A percentile compares a stretch with the other conserved stretches of the same genome.
Conservation (phyloP, 92 coral and sea anemone genomes). For the Palythoa grandis region DNA sequence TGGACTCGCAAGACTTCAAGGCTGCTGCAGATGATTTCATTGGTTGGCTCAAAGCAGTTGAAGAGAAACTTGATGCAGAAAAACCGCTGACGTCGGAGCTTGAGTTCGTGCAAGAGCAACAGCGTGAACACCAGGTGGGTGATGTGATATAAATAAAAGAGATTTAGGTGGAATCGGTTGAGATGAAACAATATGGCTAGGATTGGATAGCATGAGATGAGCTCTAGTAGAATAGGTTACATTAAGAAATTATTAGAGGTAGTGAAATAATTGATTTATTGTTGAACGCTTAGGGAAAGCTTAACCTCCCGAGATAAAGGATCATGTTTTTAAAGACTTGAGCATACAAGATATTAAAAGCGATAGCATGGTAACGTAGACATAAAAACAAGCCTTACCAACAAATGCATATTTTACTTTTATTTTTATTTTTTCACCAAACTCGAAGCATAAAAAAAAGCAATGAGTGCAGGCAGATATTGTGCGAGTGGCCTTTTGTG, state of each 20-base stretch:
- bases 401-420: too few species aligned
- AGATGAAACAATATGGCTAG: neutral
- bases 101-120: conserved; percentile 80
- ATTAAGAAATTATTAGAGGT: neutral
- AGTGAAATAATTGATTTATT: too few species aligned
- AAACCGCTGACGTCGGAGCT: conserved; percentile 80
- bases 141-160: neutral
- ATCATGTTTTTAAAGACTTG: too few species aligned
- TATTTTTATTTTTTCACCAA: too few species aligned
- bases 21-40: conserved; percentile 84
- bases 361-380: too few species aligned
- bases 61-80: conserved; percentile 79
- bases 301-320: too few species aligned
- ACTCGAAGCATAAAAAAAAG: too few species aligned
- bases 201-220: neutral
- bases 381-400: too few species aligned
- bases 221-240: neutral
- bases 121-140: conserved; percentile 87
- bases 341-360: too few species aligned
- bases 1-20: conserved; percentile 82
- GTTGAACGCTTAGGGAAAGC: too few species aligned
- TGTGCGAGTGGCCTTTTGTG: too few species aligned
- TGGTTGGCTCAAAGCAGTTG: conserved; percentile 82
- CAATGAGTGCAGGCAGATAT: too few species aligned
- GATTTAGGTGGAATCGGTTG: neutral